phyloP scores from a whole-genome alignment of 1,140 invertebrate genomes.

The Bombus affinis region DNA sequence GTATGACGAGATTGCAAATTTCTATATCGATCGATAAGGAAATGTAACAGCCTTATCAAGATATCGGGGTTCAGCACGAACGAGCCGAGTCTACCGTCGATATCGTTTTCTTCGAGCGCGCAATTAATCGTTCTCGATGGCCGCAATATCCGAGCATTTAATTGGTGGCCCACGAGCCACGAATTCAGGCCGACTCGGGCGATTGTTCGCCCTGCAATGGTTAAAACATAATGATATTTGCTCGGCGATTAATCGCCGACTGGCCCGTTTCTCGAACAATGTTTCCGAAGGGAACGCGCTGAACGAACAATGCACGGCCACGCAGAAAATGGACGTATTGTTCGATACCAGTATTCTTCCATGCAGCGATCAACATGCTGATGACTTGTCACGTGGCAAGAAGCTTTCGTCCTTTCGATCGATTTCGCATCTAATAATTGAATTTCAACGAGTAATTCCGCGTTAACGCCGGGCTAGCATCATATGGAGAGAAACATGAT shows the following conservation, averaged over 20 bases:
- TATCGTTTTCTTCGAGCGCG: neutral
- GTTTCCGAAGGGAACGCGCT: conserved; percentile 22
- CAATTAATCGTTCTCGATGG: conserved; percentile 35
- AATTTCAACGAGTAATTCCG: too few species aligned
- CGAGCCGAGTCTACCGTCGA: neutral
- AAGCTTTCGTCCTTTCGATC: neutral
- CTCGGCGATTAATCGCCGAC: conserved; percentile 12
- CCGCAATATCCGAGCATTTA: conserved; percentile 19
- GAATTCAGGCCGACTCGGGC: neutral
- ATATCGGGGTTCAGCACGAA: neutral
- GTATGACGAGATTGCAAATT: too few species aligned
- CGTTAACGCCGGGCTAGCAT: too few species aligned
- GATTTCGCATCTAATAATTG: neutral
- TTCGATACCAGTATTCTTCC: conserved; percentile 17
- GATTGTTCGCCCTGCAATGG: neutral
- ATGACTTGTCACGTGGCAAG: neutral
- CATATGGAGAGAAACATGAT: too few species aligned
- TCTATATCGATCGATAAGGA: too few species aligned
- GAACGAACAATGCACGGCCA: conserved; percentile 50
- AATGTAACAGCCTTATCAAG: too few species aligned
- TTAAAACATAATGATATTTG: conserved; percentile 35
- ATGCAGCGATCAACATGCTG: conserved; percentile 25
- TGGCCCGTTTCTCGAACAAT: neutral
- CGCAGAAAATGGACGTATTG: conserved; percentile 46
- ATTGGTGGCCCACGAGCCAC: neutral